Base-by-base conservation (phyloP, 2,888 invertebrate genomes). In the Lasioglossum vierecki region DNA sequence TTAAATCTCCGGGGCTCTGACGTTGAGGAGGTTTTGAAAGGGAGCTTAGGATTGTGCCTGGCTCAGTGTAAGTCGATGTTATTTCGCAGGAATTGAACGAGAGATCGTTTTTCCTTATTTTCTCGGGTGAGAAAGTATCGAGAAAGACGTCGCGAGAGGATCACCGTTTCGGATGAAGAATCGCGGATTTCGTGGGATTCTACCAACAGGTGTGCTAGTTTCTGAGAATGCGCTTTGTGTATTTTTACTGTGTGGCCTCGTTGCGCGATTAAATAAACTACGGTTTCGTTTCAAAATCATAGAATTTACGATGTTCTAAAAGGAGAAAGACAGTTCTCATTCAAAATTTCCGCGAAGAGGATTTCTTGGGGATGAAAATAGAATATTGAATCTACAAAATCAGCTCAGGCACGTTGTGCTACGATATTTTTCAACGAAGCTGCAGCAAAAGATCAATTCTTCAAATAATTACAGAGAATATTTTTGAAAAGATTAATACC, bases 151-250 rank as follows among this genome's bases (percentile, higher is more conserved):
- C 74, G 68, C 57, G 53, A 53, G 18, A 53, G 74, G 44, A 80
- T 74, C 74, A 46, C 35, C 39, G 77, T 13, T 66, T 70, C 26
- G 15, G 46, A 41, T 74, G 80, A 80, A 71, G 82, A 71, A 83
- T 71, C 82, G 60, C 71, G 35, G 60, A 80, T 83, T 83, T 53
- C 80, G 26, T 49, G 35, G n/a, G 57, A 49, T 66, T 66, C 30
- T 41, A n/a, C 80, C 80, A 83, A 83, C 82, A 83, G 82, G 82
- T 83, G 82, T 83, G 82, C 82, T 30, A 80, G 41, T 76, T 75
- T 71, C 82, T 49, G 30, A 39, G 75, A 71, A 76, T 68, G 75
- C 15, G 75, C 35, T 76, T 71, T 80, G 49, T 83, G 39, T 49
- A 71, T 80, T 80, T 83, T 60, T 49, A 53, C 71, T 46, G 41